These are phyloP conservation scores for Nipponacmea schrenckii DNA, from an alignment of 2,888 invertebrate species.

Conservation along the genomic window DNA sequence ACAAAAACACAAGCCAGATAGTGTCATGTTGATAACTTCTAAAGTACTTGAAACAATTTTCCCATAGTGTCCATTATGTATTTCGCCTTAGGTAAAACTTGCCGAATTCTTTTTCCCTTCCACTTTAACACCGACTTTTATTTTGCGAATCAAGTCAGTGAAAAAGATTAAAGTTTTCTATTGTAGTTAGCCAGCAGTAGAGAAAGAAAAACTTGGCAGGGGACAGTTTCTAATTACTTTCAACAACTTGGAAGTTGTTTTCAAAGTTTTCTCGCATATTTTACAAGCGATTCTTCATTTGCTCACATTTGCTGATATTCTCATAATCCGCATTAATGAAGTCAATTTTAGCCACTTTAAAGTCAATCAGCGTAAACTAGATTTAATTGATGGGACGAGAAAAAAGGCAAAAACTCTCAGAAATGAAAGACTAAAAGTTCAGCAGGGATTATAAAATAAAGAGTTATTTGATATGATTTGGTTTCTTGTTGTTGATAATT, in stretches of 20 bases:
- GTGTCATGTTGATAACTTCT: not conserved
- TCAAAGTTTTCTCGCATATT: not conserved
- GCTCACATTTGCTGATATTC: slow-evolving; percentile 5
- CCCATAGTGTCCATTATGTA: slow-evolving; percentile 8
- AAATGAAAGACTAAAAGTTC: too few relatives aligned
- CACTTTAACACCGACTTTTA: slow-evolving; percentile 6
- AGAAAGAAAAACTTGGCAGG: slow-evolving; percentile 2
- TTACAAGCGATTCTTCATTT: slow-evolving; percentile 7
- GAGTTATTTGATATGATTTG: too few relatives aligned
- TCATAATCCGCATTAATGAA: slow-evolving; percentile 7
- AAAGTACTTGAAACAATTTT: not conserved
- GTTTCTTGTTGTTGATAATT: too few relatives aligned
- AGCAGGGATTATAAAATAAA: too few relatives aligned
- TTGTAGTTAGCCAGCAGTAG: not conserved
- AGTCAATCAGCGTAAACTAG: not conserved
- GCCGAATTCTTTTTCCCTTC: not conserved
- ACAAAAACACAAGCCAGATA: too few relatives aligned
- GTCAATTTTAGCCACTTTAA: slow-evolving; percentile 5
- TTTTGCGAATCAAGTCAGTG: not conserved
- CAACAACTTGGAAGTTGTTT: not conserved
- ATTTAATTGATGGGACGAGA: too few relatives aligned
- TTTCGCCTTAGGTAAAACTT: slow-evolving; percentile 4
- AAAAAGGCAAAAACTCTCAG: too few relatives aligned
- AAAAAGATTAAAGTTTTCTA: slow-evolving; percentile 8
- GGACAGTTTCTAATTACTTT: slow-evolving; percentile 3